phyloP scores from a whole-genome alignment of 2,888 invertebrate species.

The Stenotaenia linearis region DNA sequence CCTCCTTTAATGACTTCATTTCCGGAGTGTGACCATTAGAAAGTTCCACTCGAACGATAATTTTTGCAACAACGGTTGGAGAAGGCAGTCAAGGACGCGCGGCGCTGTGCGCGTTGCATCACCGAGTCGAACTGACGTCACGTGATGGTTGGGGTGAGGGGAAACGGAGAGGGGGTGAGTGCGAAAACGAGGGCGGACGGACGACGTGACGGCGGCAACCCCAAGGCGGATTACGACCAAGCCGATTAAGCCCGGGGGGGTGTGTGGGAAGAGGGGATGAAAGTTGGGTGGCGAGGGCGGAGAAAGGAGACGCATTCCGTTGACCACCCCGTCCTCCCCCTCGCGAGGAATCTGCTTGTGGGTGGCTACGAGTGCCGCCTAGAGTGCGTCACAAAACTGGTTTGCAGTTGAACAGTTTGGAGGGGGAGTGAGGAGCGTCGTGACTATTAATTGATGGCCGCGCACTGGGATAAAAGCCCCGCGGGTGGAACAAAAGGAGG shows the following conservation, averaged over 20 bases:
- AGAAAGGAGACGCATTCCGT: conserved; percentile 12
- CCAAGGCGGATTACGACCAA: conserved; percentile 26
- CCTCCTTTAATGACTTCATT: conserved; percentile 6
- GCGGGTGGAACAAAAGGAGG: not conserved
- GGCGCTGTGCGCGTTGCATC: not conserved
- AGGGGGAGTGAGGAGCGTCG: conserved; percentile 19
- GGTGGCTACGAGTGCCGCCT: conserved; percentile 24
- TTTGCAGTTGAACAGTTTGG: not conserved
- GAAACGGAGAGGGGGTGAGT: not conserved
- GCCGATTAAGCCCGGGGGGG: conserved; percentile 2
- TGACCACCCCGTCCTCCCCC: conserved; percentile 23
- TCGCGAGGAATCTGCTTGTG: conserved; percentile 24
- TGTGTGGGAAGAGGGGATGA: conserved; percentile 1
- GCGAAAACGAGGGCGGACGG: conserved; percentile 14
- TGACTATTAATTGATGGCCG: conserved; percentile 26
- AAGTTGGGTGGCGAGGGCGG: not conserved
- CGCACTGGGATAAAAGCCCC: not conserved
- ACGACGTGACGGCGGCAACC: conserved; percentile 21
- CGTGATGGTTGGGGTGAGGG: not conserved
- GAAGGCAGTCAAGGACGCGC: conserved; percentile 20
- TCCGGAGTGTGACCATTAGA: conserved; percentile 26
- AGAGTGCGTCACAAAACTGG: conserved; percentile 19
- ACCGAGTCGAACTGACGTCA: not conserved
- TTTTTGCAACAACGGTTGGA: conserved; percentile 1
- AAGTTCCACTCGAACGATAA: conserved; percentile 23